Evolutionary conservation across 2,888 invertebrate genomes (phyloP), one percentile per base, ranked within the genome.

Genomic region (Acleris laterana): DNA sequence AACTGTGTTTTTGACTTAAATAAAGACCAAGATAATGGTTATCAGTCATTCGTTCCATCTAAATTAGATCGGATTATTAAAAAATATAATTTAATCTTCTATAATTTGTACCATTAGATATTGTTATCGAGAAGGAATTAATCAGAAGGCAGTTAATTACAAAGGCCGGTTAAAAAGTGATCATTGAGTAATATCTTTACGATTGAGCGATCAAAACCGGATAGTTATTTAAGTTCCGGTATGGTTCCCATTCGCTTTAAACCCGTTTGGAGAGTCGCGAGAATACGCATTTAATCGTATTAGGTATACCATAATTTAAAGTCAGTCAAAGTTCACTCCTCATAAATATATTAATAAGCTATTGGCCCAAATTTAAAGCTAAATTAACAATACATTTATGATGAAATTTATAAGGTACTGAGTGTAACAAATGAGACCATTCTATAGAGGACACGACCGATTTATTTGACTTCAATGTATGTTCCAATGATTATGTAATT

Each of bases 141-240:
- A 46, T 56, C 22, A 32, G 49, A 22, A 38, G 25, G 9, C 7
- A 61, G 44, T 60, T 60, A 60, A 44, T 53, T 49, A 42, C 32
- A 61, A 65, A 48, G 50, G n/a, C 44, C 17, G 16, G 42, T 50
- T 65, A 22, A 28, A 32, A 53, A 42, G 22, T 28, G 60, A 22
- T 50, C 32, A 56, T 63, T 63, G 50, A 60, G 42, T 55, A 61
- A 64, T 64, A 49, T 50, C 49, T 64, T 64, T 51, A 65, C 60
- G 60, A 65, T 61, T 55, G 44, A 50, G 17, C 44, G 60, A 61
- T 56, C 50, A 61, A 56, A 56, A 46, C 46, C n/a, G 46, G 46
- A 46, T 46, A 17, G 28, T 46, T 58, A 56, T 58, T 53, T 55
- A 44, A 50, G 20, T 32, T 48, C 22, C 5, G 60, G 60, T 32